Evolutionary conservation across 2,797 vertebrate species (phyloP), one percentile per base, ranked within the genome.

Genomic region (Halcyon smyrnensis): DNA sequence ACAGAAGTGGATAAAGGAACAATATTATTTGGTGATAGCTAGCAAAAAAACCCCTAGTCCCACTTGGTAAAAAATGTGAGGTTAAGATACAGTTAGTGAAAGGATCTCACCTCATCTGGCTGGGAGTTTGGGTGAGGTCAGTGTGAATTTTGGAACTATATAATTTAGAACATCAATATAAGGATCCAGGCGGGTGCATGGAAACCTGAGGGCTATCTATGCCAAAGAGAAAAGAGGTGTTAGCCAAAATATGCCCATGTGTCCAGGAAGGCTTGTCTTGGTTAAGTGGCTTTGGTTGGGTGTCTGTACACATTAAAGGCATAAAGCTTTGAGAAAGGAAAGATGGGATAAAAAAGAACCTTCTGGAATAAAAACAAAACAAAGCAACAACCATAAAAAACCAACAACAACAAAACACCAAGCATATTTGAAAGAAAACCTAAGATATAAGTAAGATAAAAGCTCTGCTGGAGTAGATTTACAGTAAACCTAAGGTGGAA

Each of bases 141-240:
- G 10, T n/a, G 32, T 69, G 63, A 87, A n/a, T 46, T 0, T 0
- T 14, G 51, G 37, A 80, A 80, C 15, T 6, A 1, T 18, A 36
- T 36, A 36, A 36, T 36, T 36, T 36, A 8, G 34, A 36, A 36
- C 34, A 37, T 57, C n/a, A 18, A 1, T 15, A 21, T 30, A 48
- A 64, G 51, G 60, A 91, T 53, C 51, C 43, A 48, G 64, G 48
- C 25, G 59, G 43, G 32, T 56, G 57, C 9, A 12, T 39, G 50
- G 53, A 68, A 93, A 32, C 59, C 63, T 34, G 68, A 48, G 24
- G 48, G 32, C 16, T 69, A 0, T 21, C 17, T 51, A 1, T 89
- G 51, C 51, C 1, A 1, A 70, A 82, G 53, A 19, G 39, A 89
- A 60, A 70, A 87, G 37, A 62, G 23, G 8, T 16, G 15, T 18